Base-by-base conservation (phyloP, 2,113 vertebrate species). In the Centrocercus urophasianus region DNA sequence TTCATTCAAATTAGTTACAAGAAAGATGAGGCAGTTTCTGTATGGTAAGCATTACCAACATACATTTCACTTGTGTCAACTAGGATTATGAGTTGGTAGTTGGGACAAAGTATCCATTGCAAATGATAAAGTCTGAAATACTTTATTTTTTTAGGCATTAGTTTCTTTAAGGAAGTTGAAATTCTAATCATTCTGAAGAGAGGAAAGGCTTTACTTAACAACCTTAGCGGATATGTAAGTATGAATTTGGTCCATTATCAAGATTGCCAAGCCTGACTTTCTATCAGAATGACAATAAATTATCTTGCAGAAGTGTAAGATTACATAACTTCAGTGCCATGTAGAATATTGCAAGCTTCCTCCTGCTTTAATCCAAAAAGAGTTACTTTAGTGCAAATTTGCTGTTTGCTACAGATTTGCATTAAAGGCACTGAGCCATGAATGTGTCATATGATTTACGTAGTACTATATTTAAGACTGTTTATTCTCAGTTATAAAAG, bases 41-140 rank as follows among this genome's bases (percentile, higher is more conserved):
- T 22, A 40, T 18, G 63, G 14, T 57, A 83, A 83, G 32, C n/a
- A 69, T 20, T 34, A 43, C 8, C 54, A 73, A 60, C 28, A 63
- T 12, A 54, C 13, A 83, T 54, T 88, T 84, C 30, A 70, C 88
- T 86, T 83, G 38, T 65, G 30, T 71, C 86, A 97, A 87, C 87
- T 90, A 95, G 54, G 74, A 93, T 73, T 50, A 88, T 57, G 94
- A 81, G 38, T 81, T 86, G 74, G 76, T 74, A 93, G 88, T 54
- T 15, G 47, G 48, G 85, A 94, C 42, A 86, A 63, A 95, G 5
- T 64, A 95, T 78, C 72, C 75, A 25, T 61, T 54, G 63, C 83
- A 69, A 95, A n/a, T 4, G 11, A 78, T 63, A 96, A 94, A 65
- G 57, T 83, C n/a, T 3, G 1, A 93, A 75, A 21, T 43, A 25